Evolutionary conservation across 2,888 invertebrate species (phyloP).

Genomic region (Spodoptera exigua): DNA sequence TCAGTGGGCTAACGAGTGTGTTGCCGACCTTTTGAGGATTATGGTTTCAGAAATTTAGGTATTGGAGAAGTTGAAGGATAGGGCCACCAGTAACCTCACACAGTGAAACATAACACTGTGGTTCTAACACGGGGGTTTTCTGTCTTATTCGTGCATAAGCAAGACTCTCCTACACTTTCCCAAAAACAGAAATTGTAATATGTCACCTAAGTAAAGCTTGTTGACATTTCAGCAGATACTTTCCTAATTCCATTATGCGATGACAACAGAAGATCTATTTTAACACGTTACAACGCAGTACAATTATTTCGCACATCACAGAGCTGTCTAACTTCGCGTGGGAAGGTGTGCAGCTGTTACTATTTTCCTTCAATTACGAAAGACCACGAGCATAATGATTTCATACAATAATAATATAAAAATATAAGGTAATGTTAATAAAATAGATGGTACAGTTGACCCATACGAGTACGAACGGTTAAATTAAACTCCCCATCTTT

Average conservation of each 20-base stretch:
- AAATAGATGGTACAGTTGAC: slow-evolving; percentile 53
- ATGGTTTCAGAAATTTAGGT: too few species aligned
- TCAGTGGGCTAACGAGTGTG: too few species aligned
- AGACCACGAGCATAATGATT: slow-evolving; percentile 38
- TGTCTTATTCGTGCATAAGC: too few species aligned
- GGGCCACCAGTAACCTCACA: too few species aligned
- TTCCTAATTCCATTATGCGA: neutral
- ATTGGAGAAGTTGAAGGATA: too few species aligned
- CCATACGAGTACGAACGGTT: slow-evolving; percentile 58
- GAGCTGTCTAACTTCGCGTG: slow-evolving; percentile 36
- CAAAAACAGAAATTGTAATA: too few species aligned
- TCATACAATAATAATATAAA: slow-evolving; percentile 47
- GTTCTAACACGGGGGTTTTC: too few species aligned
- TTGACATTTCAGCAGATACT: neutral
- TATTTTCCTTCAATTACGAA: slow-evolving; percentile 48
- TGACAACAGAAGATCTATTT: slow-evolving; percentile 13
- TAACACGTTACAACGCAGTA: slow-evolving; percentile 7
- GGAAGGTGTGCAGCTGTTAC: slow-evolving; percentile 45
- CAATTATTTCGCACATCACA: slow-evolving; percentile 32
- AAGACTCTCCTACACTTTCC: too few species aligned
- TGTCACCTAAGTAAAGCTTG: too few species aligned
- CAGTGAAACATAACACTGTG: too few species aligned
- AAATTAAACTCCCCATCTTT: slow-evolving; percentile 68
- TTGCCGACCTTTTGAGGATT: too few species aligned
- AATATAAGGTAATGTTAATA: slow-evolving; percentile 41